Evolutionary conservation across 2,113 vertebrate species (phyloP).

Genomic region (Otolemur garnettii): DNA sequence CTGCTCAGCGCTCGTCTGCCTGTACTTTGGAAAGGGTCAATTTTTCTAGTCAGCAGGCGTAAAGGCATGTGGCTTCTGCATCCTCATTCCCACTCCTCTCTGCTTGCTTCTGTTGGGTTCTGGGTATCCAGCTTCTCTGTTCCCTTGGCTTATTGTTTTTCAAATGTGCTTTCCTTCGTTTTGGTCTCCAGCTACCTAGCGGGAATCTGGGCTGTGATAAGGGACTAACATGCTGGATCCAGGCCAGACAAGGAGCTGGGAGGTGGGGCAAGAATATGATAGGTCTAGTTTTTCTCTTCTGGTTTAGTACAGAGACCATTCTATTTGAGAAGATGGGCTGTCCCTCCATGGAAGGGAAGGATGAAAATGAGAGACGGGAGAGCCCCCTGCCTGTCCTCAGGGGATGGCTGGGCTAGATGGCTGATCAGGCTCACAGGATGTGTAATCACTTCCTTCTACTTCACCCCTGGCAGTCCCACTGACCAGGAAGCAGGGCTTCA

Average conservation of each 20-base stretch:
- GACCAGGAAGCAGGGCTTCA: background rate
- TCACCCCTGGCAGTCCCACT: background rate
- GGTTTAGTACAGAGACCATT: background rate
- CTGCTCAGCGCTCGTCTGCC: background rate
- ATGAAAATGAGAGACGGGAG: background rate
- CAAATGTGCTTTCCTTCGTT: conserved; percentile 32
- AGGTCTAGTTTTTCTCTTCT: background rate
- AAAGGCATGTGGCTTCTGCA: background rate
- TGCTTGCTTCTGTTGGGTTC: conserved; percentile 42
- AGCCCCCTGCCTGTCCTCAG: background rate
- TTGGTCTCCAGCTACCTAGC: conserved; percentile 51
- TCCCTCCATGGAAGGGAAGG: background rate
- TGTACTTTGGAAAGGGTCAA: conserved; percentile 37
- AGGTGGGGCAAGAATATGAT: background rate
- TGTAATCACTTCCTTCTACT: background rate
- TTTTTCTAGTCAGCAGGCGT: conserved; percentile 21
- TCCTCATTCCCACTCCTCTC: conserved; percentile 29
- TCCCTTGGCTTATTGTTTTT: conserved; percentile 32
- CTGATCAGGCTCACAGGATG: background rate
- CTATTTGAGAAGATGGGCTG: background rate
- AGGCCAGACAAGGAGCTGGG: background rate
- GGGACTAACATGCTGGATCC: background rate
- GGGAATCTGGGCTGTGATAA: background rate
- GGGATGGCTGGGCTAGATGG: background rate
- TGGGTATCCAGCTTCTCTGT: conserved; percentile 37